These are phyloP conservation scores for Drosophila demipolita DNA, from an alignment of 2,888 invertebrate genomes.

Conservation along the genomic window DNA sequence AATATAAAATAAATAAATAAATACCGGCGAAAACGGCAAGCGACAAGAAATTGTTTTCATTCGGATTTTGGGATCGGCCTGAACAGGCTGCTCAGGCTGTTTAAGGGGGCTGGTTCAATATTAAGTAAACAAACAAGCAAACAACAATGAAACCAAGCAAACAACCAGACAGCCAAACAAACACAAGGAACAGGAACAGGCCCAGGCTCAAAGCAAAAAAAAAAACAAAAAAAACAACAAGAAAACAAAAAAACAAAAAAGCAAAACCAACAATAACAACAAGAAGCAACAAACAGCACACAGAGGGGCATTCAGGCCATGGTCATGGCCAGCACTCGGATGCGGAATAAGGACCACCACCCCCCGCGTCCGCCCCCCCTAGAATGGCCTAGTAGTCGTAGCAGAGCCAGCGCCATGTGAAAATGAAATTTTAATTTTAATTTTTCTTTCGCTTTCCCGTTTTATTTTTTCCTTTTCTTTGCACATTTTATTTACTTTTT, in stretches of 20 bases:
- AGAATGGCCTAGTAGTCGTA: background rate
- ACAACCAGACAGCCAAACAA: conserved; percentile 73
- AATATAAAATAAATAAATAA: conserved; percentile 39
- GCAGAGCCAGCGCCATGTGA: conserved; percentile 29
- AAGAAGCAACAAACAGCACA: background rate
- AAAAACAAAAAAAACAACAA: background rate
- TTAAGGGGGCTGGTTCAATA: conserved; percentile 20
- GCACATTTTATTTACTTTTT: conserved; percentile 27
- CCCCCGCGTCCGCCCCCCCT: background rate
- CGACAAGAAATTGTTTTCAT: conserved; percentile 70
- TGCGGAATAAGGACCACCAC: conserved; percentile 8
- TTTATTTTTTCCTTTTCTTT: conserved; percentile 22
- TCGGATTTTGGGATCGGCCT: conserved; percentile 36
- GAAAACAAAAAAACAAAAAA: background rate
- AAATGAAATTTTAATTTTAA: conserved; percentile 76
- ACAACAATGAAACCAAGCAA: conserved; percentile 78
- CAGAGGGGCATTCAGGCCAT: conserved; percentile 9
- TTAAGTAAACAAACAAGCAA: conserved; percentile 75
- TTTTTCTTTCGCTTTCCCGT: conserved; percentile 50
- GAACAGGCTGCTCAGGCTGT: background rate
- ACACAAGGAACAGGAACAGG: conserved; percentile 45
- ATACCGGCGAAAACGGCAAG: conserved; percentile 42
- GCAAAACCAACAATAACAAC: conserved; percentile 1
- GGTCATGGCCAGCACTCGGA: conserved; percentile 12
- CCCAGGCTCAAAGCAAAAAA: background rate